Base-by-base conservation (phyloP, 2,888 invertebrate species). In the Scaptomyza tumidula region DNA sequence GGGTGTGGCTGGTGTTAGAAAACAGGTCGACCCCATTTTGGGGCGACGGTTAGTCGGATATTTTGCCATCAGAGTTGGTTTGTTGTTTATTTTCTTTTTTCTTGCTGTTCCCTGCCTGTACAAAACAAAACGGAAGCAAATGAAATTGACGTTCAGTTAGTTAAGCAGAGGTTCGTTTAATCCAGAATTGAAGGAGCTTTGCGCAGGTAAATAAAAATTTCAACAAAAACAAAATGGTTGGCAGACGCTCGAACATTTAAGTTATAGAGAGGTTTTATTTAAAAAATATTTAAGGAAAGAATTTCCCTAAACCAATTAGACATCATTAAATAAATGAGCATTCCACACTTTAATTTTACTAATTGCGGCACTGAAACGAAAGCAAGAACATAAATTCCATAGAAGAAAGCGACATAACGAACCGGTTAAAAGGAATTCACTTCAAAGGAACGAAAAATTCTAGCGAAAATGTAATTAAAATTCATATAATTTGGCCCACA, bases 1-100 rank as follows among this genome's bases (percentile, higher is more conserved):
- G 78, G 75, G 82, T 75, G 82, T 63, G 75, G 75, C 39, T 66
- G 55, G 71, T 78, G 67, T 60, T 55, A 64, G 72, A 75, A 80
- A 81, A 54, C 74, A 81, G 80, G 86, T 85, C 82, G 69, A 39
- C 62, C 64, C 66, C 59, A 45, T 64, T 64, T 68, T 67, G 1
- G 33, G 60, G 41, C 52, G 64, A 50, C 29, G 10, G 43, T 72
- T 55, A 41, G 62, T 39, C 14, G 39, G 7, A 41, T 41, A 62
- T 56, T 64, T 54, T 24, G 41, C 44, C 46, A 66, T 66, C 58
- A 66, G 52, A 39, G 39, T 14, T n/a, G 37, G 35, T 33, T 37
- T 54, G 71, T 39, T 39, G 14, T 41, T 41, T 14, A 1, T 39
- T 14, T 3, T 71, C 49, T 56, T 49, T 57, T 45, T 52, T 39